A percentile compares a stretch with the other conserved stretches of the same genome.
Evolutionary conservation across 2,888 invertebrate species (phyloP).

Genomic region (Melanchra persicariae): DNA sequence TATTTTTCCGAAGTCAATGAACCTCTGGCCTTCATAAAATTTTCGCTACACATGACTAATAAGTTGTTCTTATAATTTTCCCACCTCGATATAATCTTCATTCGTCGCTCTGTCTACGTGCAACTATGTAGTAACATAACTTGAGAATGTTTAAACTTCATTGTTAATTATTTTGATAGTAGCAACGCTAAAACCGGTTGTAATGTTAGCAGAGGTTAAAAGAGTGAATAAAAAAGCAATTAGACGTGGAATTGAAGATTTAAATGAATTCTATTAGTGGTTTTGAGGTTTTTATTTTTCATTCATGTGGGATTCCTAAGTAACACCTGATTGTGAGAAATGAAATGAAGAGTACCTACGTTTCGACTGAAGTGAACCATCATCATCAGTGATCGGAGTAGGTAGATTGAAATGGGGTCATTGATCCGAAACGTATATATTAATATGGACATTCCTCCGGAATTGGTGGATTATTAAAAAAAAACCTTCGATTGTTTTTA

Average conservation of each 20-base stretch:
- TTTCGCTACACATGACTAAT: constrained; percentile 27
- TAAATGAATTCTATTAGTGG: background rate
- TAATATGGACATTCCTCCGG: no score
- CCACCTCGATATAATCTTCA: constrained; percentile 1
- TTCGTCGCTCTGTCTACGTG: background rate
- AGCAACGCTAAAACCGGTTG: constrained; percentile 46
- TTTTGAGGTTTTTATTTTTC: background rate
- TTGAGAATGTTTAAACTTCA: constrained; percentile 16
- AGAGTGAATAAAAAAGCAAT: constrained; percentile 34
- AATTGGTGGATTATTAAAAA: no score
- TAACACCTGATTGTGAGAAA: background rate
- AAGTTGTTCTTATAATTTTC: constrained; percentile 3
- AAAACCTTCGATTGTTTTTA: no score
- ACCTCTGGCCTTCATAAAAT: constrained; percentile 30
- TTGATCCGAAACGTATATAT: no score
- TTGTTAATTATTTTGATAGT: constrained; percentile 37
- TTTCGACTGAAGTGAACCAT: no score
- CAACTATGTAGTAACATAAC: constrained; percentile 4
- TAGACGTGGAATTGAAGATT: constrained; percentile 13
- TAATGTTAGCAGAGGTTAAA: constrained; percentile 14
- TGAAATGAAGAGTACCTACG: no score
- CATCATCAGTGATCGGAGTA: no score
- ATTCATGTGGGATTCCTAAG: constrained; percentile 12
- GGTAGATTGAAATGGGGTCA: no score
- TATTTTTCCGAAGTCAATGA: constrained; percentile 29